Evolutionary conservation across 2,888 invertebrate genomes (phyloP), one percentile per base, ranked within the genome.

Genomic region (Aphidoletes aphidimyza): DNA sequence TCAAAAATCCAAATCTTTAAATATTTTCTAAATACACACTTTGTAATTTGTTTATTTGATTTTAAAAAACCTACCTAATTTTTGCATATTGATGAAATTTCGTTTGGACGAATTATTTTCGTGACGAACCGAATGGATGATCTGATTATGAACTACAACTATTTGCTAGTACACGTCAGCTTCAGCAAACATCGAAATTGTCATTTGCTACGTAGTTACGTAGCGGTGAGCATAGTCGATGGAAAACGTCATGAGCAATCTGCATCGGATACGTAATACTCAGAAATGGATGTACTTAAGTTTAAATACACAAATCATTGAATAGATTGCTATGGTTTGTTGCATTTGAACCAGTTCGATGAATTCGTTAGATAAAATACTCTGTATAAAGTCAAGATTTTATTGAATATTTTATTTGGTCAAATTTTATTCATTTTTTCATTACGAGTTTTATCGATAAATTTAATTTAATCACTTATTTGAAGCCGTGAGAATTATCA

Each of bases 91-190:
- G 17, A 30, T 69, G 69, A 17, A 69, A 30, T 30, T 69, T 26
- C 22, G 2, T 30, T 69, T 69, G 69, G 9, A 54, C 3, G 9
- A 54, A 54, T 22, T 69, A n/a, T 69, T 30, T 11, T 69, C 69
- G 69, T 34, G 69, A 69, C 69, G 11, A 30, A 30, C 69, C 69
- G 54, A 30, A 69, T 69, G 34, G n/a, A 30, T 22, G 54, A 54
- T 54, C 34, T 69, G 69, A 22, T 3, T 11, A 17, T 69, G 17
- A 30, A 69, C 30, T 69, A 26, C 54, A 69, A 69, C 69, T 69
- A 30, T 69, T 69, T 69, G 69, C 69, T 69, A 69, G 69, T 69
- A 69, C 69, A 69, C 69, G 69, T 69, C 69, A 69, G 69, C 69
- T 69, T 69, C 69, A 11, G 69, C 26, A 69, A 69, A 69, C 69